phyloP scores from a whole-genome alignment of 2,113 vertebrate genomes.

The Spilogale gracilis region DNA sequence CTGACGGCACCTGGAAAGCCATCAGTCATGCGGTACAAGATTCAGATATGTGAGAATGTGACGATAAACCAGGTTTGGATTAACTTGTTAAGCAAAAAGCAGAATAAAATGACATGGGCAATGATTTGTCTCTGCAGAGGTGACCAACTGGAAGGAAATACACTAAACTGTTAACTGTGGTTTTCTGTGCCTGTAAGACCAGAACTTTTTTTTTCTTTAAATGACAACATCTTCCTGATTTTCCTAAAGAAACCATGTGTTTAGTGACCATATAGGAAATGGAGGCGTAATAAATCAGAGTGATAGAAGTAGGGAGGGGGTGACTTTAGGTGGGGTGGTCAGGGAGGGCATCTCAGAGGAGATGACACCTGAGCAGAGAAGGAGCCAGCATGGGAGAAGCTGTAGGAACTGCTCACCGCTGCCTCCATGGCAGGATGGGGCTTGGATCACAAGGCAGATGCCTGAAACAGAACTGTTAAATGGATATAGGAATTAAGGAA shows the following conservation, averaged over 20 bases:
- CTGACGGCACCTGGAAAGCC: not conserved
- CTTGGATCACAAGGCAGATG: not conserved
- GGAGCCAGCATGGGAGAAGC: not conserved
- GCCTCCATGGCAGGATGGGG: not conserved
- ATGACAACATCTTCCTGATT: not conserved
- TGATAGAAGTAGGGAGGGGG: not conserved
- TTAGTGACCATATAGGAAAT: not conserved
- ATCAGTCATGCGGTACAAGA: rapidly evolving
- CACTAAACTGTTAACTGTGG: not conserved
- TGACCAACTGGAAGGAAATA: not conserved
- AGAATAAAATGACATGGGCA: not conserved
- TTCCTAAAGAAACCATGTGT: conserved; percentile 27
- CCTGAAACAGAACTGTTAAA: not conserved
- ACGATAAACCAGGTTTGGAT: not conserved
- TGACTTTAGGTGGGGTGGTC: not conserved
- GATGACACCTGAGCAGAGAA: not conserved
- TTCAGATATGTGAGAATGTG: not conserved
- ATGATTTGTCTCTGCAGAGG: not conserved
- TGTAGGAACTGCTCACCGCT: not conserved
- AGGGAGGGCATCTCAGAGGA: not conserved
- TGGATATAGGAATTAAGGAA: not conserved
- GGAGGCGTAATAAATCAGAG: not conserved
- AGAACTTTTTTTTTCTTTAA: not conserved
- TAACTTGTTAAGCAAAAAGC: not conserved
- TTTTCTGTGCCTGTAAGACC: not conserved